Evolutionary conservation across 2,113 vertebrate genomes (phyloP).

Genomic region (Ceyx cyanopectus): DNA sequence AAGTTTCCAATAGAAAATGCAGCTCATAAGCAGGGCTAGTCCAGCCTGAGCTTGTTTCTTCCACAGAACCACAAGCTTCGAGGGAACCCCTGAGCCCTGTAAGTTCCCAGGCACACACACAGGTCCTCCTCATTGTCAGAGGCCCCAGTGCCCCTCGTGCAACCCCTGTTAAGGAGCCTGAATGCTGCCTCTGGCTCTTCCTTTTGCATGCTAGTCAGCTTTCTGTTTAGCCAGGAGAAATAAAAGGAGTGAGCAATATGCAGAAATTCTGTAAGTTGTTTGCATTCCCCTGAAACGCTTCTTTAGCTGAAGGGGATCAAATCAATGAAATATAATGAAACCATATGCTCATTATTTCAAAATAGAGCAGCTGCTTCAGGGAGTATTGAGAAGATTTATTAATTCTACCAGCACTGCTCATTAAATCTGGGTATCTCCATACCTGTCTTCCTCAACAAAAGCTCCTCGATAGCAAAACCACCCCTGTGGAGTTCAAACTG

Average conservation of each 20-base stretch:
- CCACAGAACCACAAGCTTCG: background rate
- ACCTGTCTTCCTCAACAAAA: conserved; percentile 76
- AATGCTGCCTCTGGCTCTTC: conserved; percentile 47
- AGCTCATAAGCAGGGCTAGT: background rate
- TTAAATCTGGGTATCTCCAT: conserved; percentile 73
- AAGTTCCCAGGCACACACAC: background rate
- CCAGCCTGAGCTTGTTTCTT: background rate
- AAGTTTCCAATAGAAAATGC: background rate
- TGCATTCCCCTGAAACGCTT: conserved; percentile 78
- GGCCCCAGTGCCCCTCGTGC: background rate
- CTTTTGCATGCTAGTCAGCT: conserved; percentile 60
- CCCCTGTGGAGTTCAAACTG: conserved; percentile 42
- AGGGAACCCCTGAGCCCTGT: background rate
- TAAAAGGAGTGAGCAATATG: conserved; percentile 65
- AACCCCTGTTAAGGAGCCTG: conserved; percentile 28
- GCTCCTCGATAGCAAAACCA: conserved; percentile 55
- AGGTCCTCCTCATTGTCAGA: background rate
- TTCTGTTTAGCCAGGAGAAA: conserved; percentile 67
- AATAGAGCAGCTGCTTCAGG: conserved; percentile 78
- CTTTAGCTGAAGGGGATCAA: conserved; percentile 80
- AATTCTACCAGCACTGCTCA: conserved; percentile 76
- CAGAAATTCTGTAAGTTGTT: conserved; percentile 74
- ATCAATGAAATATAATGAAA: conserved; percentile 84
- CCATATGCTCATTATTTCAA: conserved; percentile 84
- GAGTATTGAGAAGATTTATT: conserved; percentile 79